These are phyloP conservation scores for Leptopilina syphax DNA, from an alignment of 2,888 invertebrate species.

Conservation along the genomic window DNA sequence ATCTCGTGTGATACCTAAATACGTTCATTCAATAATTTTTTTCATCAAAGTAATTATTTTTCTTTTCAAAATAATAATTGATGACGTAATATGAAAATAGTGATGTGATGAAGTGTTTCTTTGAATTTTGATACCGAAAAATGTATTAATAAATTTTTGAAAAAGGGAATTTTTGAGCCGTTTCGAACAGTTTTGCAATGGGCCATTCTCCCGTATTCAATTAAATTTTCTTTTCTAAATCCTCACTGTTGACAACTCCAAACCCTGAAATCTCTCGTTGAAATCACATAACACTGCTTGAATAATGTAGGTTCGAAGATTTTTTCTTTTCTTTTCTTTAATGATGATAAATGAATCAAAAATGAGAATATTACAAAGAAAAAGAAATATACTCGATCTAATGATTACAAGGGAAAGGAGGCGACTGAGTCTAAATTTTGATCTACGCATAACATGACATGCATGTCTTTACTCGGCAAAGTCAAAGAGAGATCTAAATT, in stretches of 20 bases:
- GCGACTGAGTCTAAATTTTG: constrained; percentile 3
- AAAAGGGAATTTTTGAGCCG: too few species aligned
- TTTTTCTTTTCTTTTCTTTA: constrained; percentile 11
- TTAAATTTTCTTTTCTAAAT: not conserved
- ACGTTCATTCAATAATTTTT: constrained; percentile 47
- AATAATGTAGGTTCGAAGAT: constrained; percentile 57
- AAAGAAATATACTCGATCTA: constrained; percentile 15
- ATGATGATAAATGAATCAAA: constrained; percentile 19
- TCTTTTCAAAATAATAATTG: not conserved
- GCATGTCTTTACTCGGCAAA: constrained; percentile 20
- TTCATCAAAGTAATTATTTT: constrained; percentile 10
- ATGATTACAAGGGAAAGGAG: constrained; percentile 20
- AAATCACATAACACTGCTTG: constrained; percentile 75
- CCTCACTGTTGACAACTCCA: too few species aligned
- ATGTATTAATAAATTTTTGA: too few species aligned
- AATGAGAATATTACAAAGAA: constrained; percentile 27
- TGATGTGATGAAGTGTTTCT: constrained; percentile 48
- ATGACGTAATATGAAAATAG: constrained; percentile 21
- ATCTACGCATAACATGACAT: constrained; percentile 37
- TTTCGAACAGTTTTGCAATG: not conserved
- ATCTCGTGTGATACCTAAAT: constrained; percentile 77
- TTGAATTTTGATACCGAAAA: too few species aligned
- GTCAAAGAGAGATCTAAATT: constrained; percentile 27
- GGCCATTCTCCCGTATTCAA: constrained; percentile 42
- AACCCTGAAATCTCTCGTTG: constrained; percentile 51